Evolutionary conservation across 2,113 vertebrate species (phyloP), one percentile per base, ranked within the genome.

Genomic region (Ptychochromis oligacanthus): DNA sequence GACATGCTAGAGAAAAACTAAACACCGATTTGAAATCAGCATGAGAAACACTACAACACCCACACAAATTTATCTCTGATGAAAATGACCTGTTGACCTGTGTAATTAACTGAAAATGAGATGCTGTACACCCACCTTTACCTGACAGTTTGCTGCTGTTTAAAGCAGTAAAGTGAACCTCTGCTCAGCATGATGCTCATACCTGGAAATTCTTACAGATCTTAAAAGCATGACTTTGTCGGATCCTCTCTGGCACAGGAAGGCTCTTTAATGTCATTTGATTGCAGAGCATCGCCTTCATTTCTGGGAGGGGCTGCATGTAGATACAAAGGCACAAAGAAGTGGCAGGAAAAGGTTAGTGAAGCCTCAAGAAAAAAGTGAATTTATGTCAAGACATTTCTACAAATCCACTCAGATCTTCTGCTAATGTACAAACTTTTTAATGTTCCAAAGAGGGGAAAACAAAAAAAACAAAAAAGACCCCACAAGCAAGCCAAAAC

Each of bases 181-280:
- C 15, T 3, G 13, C 15, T 56, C 31, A 31, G 6, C 17, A 36
- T 34, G 6, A 49, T 2, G 5, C 13, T 75, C 89, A 55, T 92
- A 99, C 98, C 97, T 98, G 96, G 87, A 97, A 99, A 79, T 87
- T 96, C 90, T 97, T 98, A 94, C 97, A 98, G 79, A 98, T 96
- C 95, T 99, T 99, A 90, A 99, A 99, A 43, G 97, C 97, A 3
- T 98, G 97, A 46, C 95, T 95, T 11, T 95, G 90, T 62, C 84
- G 74, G 49, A 86, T 90, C 84, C 96, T 93, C 78, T 96, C 91
- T 0, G 83, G 80, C 87, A 95, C 96, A 0, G 97, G 94, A n/a
- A 98, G 94, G 77, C 95, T 95, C 59, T 87, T 96, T 59, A 98
- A 95, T 14, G 91, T 91, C 87, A 89, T 88, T 92, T 98, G 97